These are phyloP conservation scores for Sinonovacula constricta DNA, from an alignment of 1,140 invertebrate genomes.

Conservation along the genomic window DNA sequence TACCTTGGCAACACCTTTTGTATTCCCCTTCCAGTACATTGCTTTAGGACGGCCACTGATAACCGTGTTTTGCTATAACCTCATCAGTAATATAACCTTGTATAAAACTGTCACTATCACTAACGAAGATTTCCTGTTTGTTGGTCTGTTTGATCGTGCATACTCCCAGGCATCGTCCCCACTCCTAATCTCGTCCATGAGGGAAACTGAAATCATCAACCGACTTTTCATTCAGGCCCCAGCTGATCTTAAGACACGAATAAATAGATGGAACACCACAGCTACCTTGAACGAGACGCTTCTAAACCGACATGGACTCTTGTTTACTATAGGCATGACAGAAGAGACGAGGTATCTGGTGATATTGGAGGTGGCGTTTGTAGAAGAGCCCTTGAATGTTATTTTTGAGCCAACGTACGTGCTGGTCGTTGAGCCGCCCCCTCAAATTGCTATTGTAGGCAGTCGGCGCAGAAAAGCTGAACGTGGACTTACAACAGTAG, in stretches of 20 bases:
- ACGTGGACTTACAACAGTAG: not conserved
- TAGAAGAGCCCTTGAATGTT: slow-evolving; percentile 16
- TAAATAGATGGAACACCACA: slow-evolving; percentile 7
- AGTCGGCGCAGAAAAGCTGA: slow-evolving; percentile 8
- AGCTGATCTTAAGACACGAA: slow-evolving; percentile 2
- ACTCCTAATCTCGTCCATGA: slow-evolving; percentile 33
- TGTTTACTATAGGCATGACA: slow-evolving; percentile 15
- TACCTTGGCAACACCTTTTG: slow-evolving; percentile 4
- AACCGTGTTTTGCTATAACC: slow-evolving; percentile 23
- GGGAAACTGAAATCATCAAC: slow-evolving; percentile 32
- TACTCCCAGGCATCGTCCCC: slow-evolving; percentile 23
- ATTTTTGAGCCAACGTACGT: slow-evolving; percentile 41
- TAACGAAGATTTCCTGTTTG: slow-evolving; percentile 28
- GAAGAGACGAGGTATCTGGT: not conserved
- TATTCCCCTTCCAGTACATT: slow-evolving; percentile 37
- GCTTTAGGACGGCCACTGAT: slow-evolving; percentile 26
- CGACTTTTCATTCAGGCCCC: slow-evolving; percentile 7
- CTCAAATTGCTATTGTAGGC: slow-evolving; percentile 36
- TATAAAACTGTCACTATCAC: slow-evolving; percentile 11
- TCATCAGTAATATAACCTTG: slow-evolving; percentile 21
- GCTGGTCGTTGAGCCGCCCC: slow-evolving; percentile 25
- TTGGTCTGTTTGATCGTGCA: slow-evolving; percentile 38
- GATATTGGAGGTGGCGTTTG: slow-evolving; percentile 1
- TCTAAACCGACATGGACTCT: slow-evolving; percentile 14
- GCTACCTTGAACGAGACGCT: not conserved